These are phyloP conservation scores for Pararge aegeria DNA, from an alignment of 1,140 invertebrate species.

Conservation along the genomic window DNA sequence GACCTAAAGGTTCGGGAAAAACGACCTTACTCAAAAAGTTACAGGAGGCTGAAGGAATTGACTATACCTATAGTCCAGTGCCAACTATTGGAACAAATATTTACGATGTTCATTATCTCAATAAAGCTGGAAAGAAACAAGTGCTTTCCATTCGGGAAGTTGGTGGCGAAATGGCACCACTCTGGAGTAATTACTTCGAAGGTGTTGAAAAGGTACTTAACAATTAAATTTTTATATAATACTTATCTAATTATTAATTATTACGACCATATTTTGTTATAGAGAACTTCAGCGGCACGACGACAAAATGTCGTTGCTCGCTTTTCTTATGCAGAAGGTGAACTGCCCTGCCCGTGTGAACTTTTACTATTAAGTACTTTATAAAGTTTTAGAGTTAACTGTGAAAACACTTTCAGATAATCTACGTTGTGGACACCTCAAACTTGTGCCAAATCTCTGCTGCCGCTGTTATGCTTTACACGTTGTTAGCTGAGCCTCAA, in stretches of 20 bases:
- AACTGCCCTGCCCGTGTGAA: no score
- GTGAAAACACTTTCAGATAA: no score
- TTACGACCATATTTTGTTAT: no score
- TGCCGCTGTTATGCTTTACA: slow-evolving; percentile 88
- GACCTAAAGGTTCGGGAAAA: slow-evolving; percentile 89
- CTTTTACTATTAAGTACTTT: no score
- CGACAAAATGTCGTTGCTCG: no score
- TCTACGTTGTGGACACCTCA: slow-evolving; percentile 89
- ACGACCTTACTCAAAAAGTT: slow-evolving; percentile 88
- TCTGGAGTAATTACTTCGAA: slow-evolving; percentile 88
- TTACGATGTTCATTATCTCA: slow-evolving; percentile 81
- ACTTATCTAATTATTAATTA: not conserved
- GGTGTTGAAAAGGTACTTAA: slow-evolving; percentile 82
- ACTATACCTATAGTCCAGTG: slow-evolving; percentile 86
- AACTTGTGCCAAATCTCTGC: slow-evolving; percentile 90
- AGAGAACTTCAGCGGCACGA: no score
- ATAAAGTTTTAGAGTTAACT: no score
- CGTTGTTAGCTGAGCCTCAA: slow-evolving; percentile 85
- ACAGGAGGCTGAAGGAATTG: slow-evolving; percentile 83
- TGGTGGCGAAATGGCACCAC: slow-evolving; percentile 88
- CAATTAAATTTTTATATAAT: slow-evolving; percentile 44
- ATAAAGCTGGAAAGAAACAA: slow-evolving; percentile 76
- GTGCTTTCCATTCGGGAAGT: slow-evolving; percentile 81
- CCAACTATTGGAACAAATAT: slow-evolving; percentile 90
- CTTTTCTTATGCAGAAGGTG: no score